A percentile compares a stretch with the other conserved stretches of the same genome.
phyloP scores from a whole-genome alignment of 2,113 vertebrate species.

The Antennarius striatus region DNA sequence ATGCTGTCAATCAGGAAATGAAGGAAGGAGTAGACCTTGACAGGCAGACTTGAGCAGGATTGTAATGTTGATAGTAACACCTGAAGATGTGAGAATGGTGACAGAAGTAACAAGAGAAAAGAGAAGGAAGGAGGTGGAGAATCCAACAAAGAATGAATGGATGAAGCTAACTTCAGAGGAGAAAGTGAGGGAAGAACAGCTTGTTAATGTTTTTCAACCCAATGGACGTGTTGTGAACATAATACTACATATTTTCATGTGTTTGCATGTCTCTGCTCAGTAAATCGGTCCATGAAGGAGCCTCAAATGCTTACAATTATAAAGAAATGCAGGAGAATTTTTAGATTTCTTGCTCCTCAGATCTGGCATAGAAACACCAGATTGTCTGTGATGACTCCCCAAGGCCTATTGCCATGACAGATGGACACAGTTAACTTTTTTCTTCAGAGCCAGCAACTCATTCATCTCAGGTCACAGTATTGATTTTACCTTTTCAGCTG shows the following conservation, averaged over 20 bases:
- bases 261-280: conserved; percentile 19
- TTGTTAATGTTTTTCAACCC: conserved; percentile 36
- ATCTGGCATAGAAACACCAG: conserved; percentile 34
- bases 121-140: conserved; percentile 1
- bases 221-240: conserved; percentile 32
- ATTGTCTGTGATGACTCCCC: conserved; percentile 26
- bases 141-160: conserved; percentile 16
- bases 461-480: conserved; percentile 7
- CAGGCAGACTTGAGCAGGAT: neutral
- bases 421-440: conserved; percentile 36
- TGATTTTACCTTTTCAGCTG: conserved; percentile 32
- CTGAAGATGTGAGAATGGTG: conserved; percentile 25
- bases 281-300: neutral
- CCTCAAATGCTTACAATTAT: conserved; percentile 10
- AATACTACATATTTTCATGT: conserved; percentile 10
- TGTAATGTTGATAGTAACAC: conserved; percentile 9
- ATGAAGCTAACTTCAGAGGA: conserved; percentile 13
- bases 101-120: conserved; percentile 33
- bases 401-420: conserved; percentile 48
- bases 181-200: conserved; percentile 55
- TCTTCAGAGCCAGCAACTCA: conserved; percentile 21
- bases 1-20: neutral
- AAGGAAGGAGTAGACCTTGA: neutral
- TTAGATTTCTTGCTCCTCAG: conserved; percentile 3
- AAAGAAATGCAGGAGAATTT: conserved; percentile 10